These are phyloP conservation scores for Sinocyclocheilus anophthalmus DNA, from an alignment of 2,113 vertebrate species.

Conservation along the genomic window DNA sequence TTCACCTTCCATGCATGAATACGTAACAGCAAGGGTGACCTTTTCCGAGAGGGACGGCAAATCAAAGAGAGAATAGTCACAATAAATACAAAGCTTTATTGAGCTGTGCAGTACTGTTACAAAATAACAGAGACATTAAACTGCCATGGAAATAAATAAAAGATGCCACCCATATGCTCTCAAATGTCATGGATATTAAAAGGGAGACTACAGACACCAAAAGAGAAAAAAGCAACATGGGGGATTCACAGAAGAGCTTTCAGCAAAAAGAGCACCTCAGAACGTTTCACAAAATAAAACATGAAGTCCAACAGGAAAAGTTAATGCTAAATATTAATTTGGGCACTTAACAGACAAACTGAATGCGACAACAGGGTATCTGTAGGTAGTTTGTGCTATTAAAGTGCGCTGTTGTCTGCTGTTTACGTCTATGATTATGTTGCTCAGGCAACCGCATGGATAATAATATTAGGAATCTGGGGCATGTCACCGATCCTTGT, in stretches of 20 bases:
- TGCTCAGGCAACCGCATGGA: constrained; percentile 41
- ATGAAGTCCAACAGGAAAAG: not conserved
- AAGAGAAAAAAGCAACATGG: not conserved
- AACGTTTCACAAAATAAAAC: not conserved
- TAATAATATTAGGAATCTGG: constrained; percentile 58
- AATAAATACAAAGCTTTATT: constrained; percentile 1
- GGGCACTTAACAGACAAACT: not conserved
- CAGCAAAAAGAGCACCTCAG: not conserved
- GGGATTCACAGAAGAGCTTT: not conserved
- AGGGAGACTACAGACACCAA: not conserved
- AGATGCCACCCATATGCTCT: not conserved
- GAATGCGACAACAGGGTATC: not conserved
- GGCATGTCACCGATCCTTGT: constrained; percentile 54
- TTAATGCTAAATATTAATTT: not conserved
- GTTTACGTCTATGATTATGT: constrained; percentile 35
- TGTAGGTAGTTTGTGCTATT: not conserved
- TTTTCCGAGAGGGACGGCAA: constrained; percentile 27
- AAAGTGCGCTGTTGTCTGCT: not conserved
- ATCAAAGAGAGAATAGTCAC: not conserved
- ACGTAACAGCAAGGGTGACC: constrained; percentile 45
- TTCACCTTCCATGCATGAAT: constrained; percentile 40
- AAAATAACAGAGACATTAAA: constrained; percentile 8
- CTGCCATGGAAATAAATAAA: constrained; percentile 29
- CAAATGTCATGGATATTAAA: not conserved
- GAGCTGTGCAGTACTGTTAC: not conserved